phyloP scores from a whole-genome alignment of 2,113 vertebrate genomes.

The Saimiri boliviensis region DNA sequence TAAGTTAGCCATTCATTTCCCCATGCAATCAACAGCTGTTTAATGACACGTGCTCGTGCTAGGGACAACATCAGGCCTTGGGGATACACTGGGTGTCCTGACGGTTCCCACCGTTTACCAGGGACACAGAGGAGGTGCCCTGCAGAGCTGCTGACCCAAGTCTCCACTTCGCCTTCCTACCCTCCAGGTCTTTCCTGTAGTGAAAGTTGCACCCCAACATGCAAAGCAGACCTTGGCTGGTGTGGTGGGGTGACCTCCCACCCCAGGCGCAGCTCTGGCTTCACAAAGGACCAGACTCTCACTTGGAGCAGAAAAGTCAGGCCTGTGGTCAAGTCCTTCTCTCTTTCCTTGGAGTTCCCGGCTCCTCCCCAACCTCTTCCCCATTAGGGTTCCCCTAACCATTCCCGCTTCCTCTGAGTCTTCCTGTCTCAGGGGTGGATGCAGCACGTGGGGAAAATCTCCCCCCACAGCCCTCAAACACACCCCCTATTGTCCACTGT shows the following conservation, averaged over 20 bases:
- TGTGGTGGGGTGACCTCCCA: no score
- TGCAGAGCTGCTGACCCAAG: background rate
- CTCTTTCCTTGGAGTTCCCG: background rate
- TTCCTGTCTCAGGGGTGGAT: background rate
- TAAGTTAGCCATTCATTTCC: background rate
- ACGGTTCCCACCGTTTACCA: background rate
- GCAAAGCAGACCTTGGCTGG: background rate
- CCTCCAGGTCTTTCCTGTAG: background rate
- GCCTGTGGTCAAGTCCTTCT: background rate
- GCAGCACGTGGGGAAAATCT: background rate
- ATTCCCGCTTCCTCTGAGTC: background rate
- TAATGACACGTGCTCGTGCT: accelerated
- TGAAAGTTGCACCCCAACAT: background rate
- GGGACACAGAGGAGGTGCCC: background rate
- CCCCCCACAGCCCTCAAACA: background rate
- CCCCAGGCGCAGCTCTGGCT: background rate
- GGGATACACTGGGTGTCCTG: background rate
- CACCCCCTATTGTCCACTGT: constrained; percentile 30
- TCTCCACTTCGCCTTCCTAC: background rate
- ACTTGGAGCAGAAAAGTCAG: background rate
- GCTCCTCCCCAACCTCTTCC: background rate
- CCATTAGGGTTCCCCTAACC: background rate
- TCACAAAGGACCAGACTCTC: background rate
- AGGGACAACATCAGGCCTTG: background rate
- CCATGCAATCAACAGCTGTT: background rate